Evolutionary conservation across 2,113 vertebrate genomes (phyloP), one percentile per base, ranked within the genome.

Genomic region (Nanorana parkeri): DNA sequence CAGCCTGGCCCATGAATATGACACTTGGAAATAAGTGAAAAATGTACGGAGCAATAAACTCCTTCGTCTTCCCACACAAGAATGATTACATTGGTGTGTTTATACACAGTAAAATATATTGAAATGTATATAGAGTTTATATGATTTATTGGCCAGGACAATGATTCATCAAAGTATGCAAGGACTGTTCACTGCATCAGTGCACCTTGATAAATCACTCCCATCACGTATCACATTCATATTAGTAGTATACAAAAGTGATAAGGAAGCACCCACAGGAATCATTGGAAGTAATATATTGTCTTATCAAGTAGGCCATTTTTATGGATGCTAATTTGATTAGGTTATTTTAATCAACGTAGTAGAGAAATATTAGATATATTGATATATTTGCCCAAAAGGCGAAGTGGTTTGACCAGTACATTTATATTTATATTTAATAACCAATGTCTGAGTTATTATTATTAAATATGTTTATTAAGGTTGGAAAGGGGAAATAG

Each of bases 11-110:
- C 54, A 78, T 80, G 54, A 69, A 41, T 69, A 60, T 80, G 77
- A 80, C 77, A 69, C n/a, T 61, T 47, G 54, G 28, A 69, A 56
- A 80, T 21, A 69, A 80, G 66, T 69, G 66, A 69, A 80, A 69
- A 80, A 69, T 68, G 66, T 51, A 69, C 21, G 32, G 10, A 41
- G 66, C 65, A 58, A 74, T 58, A 69, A 80, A 60, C 55, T 24
- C 55, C 54, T 28, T 41, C 26, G 24, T 69, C 54, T 69, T 80
- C n/a, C 21, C 55, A 29, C 28, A 36, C 64, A 67, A 66, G 54
- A 80, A 60, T 58, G 29, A 58, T 60, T 61, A 80, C 66, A 60
- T 68, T 19, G 66, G 54, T 17, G 29, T 80, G 54, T 80, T 60
- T 60, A 68, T 36, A 69, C 65, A 47, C 54, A 61, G 24, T 23